Evolutionary conservation across 2,113 vertebrate genomes (phyloP).

Genomic region (Scatophagus argus): DNA sequence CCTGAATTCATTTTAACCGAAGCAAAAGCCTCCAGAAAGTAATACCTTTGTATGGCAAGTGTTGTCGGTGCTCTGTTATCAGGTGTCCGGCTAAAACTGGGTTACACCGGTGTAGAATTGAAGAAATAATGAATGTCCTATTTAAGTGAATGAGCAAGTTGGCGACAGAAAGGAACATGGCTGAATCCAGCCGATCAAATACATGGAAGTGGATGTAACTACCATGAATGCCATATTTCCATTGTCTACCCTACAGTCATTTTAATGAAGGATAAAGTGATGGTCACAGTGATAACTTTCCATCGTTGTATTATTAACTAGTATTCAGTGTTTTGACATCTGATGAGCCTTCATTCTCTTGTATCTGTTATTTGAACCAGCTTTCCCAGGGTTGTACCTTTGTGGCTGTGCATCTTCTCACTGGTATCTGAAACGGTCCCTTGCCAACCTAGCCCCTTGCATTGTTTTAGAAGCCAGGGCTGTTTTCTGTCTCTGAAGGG

Average conservation of each 20-base stretch:
- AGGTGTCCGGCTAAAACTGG: too few species aligned
- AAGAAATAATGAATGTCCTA: not conserved
- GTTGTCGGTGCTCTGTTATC: too few species aligned
- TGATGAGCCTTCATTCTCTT: not conserved
- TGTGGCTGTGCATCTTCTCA: too few species aligned
- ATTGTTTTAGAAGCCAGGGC: too few species aligned
- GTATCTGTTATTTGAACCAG: not conserved
- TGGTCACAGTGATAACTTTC: not conserved
- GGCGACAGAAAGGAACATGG: not conserved
- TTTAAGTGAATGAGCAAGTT: not conserved
- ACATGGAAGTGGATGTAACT: not conserved
- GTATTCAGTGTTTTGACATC: not conserved
- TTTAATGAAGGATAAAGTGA: too few species aligned
- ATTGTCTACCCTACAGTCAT: not conserved
- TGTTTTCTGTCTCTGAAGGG: not conserved
- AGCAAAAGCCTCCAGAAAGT: not conserved
- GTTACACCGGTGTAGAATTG: too few species aligned
- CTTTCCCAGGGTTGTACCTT: too few species aligned
- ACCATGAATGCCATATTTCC: not conserved
- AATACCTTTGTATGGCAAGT: not conserved
- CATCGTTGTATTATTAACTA: not conserved
- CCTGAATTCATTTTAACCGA: too few species aligned
- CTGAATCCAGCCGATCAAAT: not conserved
- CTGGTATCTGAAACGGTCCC: too few species aligned
- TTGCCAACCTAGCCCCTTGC: too few species aligned